Percentiles rank a stretch among this genome's conserved stretches.
Conservation (phyloP, 2,113 vertebrate genomes). For the Cottus gobio region DNA sequence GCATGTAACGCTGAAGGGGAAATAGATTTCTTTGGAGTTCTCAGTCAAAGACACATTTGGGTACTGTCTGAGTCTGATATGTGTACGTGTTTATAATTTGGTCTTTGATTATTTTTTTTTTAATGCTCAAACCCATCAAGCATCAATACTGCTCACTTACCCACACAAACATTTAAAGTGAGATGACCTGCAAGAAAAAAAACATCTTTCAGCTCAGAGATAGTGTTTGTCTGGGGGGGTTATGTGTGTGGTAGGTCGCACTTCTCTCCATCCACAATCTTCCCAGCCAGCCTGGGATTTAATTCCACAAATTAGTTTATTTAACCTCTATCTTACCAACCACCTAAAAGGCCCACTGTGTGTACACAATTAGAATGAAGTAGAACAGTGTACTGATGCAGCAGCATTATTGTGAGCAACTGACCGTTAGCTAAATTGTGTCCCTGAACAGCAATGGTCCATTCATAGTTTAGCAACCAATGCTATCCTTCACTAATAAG, state of each 20-base stretch:
- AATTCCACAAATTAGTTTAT: neutral
- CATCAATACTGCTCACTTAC: constrained; percentile 9
- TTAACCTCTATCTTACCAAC: neutral
- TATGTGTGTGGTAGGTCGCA: no score
- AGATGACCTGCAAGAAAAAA: constrained; percentile 6
- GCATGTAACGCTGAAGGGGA: constrained; percentile 20
- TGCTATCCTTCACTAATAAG: neutral
- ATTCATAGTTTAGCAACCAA: neutral
- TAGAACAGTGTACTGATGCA: neutral
- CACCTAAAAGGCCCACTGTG: neutral
- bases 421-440: neutral
- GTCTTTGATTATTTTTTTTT: constrained; percentile 24
- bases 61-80: neutral
- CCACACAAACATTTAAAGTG: neutral
- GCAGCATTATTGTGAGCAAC: neutral
- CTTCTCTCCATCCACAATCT: neutral
- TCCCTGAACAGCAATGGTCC: neutral
- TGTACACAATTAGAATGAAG: neutral
- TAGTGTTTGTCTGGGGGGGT: neutral
- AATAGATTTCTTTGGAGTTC: constrained; percentile 46
- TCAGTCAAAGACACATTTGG: constrained; percentile 23
- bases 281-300: neutral
- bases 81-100: constrained; percentile 24
- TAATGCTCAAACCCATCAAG: neutral
- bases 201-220: neutral